Percentiles rank a stretch among this genome's conserved stretches.
phyloP scores from a whole-genome alignment of 2,888 invertebrate species.

The Pristionchus japonicus region DNA sequence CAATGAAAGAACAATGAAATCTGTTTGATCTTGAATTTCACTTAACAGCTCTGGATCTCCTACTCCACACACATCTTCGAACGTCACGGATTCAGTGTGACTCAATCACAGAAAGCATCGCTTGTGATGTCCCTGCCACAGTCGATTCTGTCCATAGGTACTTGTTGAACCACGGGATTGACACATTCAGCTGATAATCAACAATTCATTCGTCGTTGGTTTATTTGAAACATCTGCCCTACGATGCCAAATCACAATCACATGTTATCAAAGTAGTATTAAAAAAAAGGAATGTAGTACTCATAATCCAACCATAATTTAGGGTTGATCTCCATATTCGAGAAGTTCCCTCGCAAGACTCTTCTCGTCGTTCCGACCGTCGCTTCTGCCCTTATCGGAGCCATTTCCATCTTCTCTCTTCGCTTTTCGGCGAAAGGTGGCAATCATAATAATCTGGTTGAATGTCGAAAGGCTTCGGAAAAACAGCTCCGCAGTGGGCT shows the following conservation, averaged over 20 bases:
- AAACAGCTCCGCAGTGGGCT: too few species aligned
- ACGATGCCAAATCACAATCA: too few species aligned
- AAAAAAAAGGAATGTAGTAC: too few species aligned
- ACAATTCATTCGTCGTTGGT: not conserved
- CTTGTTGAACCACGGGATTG: not conserved
- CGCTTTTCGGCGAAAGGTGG: slow-evolving; percentile 13
- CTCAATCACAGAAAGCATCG: slow-evolving; percentile 62
- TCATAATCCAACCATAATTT: not conserved
- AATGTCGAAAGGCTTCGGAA: too few species aligned
- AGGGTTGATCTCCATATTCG: slow-evolving; percentile 35
- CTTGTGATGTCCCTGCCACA: slow-evolving; percentile 64
- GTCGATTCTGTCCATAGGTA: slow-evolving; percentile 37
- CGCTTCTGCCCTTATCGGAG: slow-evolving; percentile 60
- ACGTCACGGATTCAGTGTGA: slow-evolving; percentile 59
- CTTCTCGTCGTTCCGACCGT: slow-evolving; percentile 66
- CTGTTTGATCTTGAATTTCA: not conserved
- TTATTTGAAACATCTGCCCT: too few species aligned
- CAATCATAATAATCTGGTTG: too few species aligned
- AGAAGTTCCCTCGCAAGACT: slow-evolving; percentile 58
- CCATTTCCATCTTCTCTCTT: slow-evolving; percentile 52
- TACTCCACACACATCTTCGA: slow-evolving; percentile 72
- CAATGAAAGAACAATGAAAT: not conserved
- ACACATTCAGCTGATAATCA: not conserved
- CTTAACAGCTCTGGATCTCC: slow-evolving; percentile 68
- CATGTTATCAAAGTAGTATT: too few species aligned